Percentiles rank a stretch among this genome's conserved stretches.
Conservation (phyloP, 1,140 invertebrate species). For the Neotoxoptera formosana region DNA sequence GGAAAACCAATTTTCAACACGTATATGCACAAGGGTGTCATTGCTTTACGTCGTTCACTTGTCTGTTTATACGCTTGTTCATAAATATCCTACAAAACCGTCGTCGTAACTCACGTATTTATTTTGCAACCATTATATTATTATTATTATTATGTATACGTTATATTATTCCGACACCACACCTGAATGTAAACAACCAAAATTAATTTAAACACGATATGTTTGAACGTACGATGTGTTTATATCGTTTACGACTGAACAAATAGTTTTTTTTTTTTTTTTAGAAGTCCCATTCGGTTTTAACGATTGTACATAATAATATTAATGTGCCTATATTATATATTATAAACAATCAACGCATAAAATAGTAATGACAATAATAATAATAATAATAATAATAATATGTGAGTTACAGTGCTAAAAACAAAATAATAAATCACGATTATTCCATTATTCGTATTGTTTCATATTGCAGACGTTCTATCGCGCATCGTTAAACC, state of each 20-base stretch:
- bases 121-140: not conserved
- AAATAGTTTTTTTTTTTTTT: not conserved
- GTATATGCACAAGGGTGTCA: slow-evolving; percentile 15
- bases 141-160: not conserved
- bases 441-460: not conserved
- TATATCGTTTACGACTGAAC: not conserved
- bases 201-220: not conserved
- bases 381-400: not conserved
- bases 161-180: not conserved
- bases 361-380: not conserved
- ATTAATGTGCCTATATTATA: not conserved
- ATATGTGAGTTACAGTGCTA: not conserved
- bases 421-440: not conserved
- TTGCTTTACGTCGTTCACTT: slow-evolving; percentile 33
- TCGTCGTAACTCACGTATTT: not conserved
- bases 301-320: not conserved
- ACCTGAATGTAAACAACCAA: not conserved
- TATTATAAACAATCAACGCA: not conserved
- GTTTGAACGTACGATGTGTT: not conserved
- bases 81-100: slow-evolving; percentile 28
- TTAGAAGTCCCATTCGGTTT: not conserved
- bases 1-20: slow-evolving; percentile 20
- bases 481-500: slow-evolving; percentile 1
- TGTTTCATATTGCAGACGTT: not conserved
- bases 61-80: not conserved